Base-by-base conservation (phyloP, 2,888 invertebrate genomes). In the Drosophila seclusa region DNA sequence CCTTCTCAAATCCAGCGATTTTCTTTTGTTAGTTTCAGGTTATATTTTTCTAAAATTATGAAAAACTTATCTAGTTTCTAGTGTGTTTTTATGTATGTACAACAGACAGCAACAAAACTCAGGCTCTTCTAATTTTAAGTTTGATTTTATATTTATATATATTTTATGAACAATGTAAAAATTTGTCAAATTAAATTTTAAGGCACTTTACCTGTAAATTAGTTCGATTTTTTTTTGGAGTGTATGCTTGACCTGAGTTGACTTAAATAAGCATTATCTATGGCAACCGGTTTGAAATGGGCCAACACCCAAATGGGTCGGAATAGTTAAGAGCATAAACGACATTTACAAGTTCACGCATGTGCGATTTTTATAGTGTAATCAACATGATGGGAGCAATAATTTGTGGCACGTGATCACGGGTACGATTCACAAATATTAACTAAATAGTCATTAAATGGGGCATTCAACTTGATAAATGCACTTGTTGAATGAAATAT, bases 321-420 rank as follows among this genome's bases (percentile, higher is more conserved):
- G 32, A 49, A 42, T 38, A 29, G 34, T 27, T 48, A 10, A 31
- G 55, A 10, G 40, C 21, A 50, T 62, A 29, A 42, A 24, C 29
- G 38, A 27, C 68, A 76, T 76, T 76, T 76, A 76, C 76, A 68
- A 76, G 57, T 76, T 73, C 59, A 73, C 65, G 53, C 76, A 76
- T 76, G 76, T 57, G 68, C 76, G 38, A 73, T 55, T 53, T 76
- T 76, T 40, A 76, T 76, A 68, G 76, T 76, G 62, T 68, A 76
- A 76, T 76, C 68, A 76, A 63, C 68, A 58, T 36, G 72, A 72
- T 76, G 34, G 52, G 62, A 63, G 29, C 68, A 73, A 68, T 77
- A 65, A 70, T 55, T 68, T 53, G 38, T 32, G 55, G 72, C 76
- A 79, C 78, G 79, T 76, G 68, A 53, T 67, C 74, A 69, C 55